Percentiles rank a stretch among this genome's conserved stretches.
These are phyloP conservation scores for Protobothrops mucrosquamatus DNA, from an alignment of 2,113 vertebrate species.

Conservation along the genomic window DNA sequence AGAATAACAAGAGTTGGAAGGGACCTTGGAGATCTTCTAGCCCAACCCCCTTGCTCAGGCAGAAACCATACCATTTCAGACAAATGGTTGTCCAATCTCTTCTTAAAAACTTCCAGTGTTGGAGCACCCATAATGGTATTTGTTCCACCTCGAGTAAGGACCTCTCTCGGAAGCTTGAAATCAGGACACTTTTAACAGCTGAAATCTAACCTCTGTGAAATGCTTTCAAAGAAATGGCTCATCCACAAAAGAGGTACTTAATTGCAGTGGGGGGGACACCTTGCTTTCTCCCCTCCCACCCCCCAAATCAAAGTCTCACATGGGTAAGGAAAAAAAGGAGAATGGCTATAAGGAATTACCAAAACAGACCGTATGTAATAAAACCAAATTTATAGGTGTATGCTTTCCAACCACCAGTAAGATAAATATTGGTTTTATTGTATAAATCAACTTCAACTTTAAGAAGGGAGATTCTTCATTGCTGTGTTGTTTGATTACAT, in stretches of 20 bases:
- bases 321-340: neutral
- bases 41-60: neutral
- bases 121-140: neutral
- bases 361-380: conserved; percentile 6
- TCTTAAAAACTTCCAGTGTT: neutral
- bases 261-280: neutral
- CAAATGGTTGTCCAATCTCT: neutral
- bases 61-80: neutral
- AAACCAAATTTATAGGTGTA: conserved; percentile 16
- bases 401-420: conserved; percentile 15
- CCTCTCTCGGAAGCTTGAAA: neutral
- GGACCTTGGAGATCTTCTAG: neutral
- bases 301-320: neutral
- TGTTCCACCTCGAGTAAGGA: too few relatives aligned
- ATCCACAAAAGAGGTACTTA: neutral
- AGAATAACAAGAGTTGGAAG: neutral
- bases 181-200: neutral
- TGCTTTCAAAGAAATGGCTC: neutral
- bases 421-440: conserved; percentile 34
- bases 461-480: conserved; percentile 6
- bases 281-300: neutral
- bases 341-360: neutral
- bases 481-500: conserved; percentile 2
- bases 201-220: conserved; percentile 3
- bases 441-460: conserved; percentile 32